Percentiles rank a stretch among this genome's conserved stretches.
phyloP scores from a whole-genome alignment of 2,113 vertebrate species.

The Hemiscyllium ocellatum region DNA sequence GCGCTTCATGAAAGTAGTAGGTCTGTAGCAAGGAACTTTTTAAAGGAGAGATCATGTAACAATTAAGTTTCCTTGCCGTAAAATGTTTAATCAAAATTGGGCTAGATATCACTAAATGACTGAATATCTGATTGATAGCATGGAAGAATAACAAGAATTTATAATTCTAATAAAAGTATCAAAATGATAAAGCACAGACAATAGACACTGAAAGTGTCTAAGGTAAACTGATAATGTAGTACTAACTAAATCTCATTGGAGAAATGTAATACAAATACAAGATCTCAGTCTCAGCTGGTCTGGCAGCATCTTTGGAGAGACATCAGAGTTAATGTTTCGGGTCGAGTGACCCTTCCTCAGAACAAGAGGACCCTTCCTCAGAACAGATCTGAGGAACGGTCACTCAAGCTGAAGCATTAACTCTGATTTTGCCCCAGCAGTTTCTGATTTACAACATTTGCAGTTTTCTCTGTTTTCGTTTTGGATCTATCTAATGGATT shows the following conservation, averaged over 20 bases:
- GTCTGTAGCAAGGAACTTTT: not conserved
- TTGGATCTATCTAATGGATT: not conserved
- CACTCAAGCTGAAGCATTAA: too few relatives aligned
- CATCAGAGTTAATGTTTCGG: too few relatives aligned
- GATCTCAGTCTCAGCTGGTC: not conserved
- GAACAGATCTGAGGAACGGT: too few relatives aligned
- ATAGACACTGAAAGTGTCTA: not conserved
- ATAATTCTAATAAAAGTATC: not conserved
- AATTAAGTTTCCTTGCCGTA: not conserved
- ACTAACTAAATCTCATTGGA: not conserved
- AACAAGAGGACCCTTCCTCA: too few relatives aligned
- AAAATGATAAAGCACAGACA: not conserved
- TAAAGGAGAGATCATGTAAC: not conserved
- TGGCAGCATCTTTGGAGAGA: too few relatives aligned
- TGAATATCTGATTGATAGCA: not conserved
- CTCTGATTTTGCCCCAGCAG: too few relatives aligned
- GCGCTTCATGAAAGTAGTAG: not conserved
- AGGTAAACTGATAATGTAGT: not conserved
- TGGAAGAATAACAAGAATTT: not conserved
- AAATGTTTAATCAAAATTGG: not conserved
- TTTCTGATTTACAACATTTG: too few relatives aligned
- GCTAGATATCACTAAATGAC: too few relatives aligned
- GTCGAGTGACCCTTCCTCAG: too few relatives aligned
- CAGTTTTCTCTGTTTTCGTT: not conserved
- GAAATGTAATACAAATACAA: not conserved